A percentile compares a stretch with the other conserved stretches of the same genome.
phyloP scores from a whole-genome alignment of 92 coral and sea anemone genomes.

The Montipora capitata region DNA sequence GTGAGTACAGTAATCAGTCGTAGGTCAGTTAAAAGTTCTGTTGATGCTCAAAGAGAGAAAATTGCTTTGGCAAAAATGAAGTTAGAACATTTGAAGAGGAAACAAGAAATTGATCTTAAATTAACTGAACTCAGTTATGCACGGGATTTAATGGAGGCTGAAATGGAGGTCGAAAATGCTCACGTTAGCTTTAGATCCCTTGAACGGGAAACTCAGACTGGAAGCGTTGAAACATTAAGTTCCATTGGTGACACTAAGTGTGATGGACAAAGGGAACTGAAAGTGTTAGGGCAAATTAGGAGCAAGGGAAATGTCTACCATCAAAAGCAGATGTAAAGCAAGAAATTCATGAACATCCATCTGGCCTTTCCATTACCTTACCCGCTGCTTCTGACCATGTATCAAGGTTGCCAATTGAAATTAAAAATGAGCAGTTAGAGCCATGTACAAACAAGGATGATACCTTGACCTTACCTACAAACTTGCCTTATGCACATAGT shows the following conservation, averaged over 20 bases:
- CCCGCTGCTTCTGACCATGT: conserved; percentile 9
- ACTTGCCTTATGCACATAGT: neutral
- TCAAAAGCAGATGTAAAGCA: neutral
- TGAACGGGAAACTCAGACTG: neutral
- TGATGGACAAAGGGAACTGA: neutral
- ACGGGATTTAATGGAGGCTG: conserved; percentile 40
- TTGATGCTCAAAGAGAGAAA: conserved; percentile 40
- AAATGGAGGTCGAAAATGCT: conserved; percentile 39
- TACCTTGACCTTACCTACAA: neutral
- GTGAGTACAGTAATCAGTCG: conserved; percentile 47
- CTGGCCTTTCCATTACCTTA: neutral
- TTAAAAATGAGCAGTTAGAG: neutral
- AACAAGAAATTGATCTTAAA: conserved; percentile 35
- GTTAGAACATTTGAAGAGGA: conserved; percentile 44
- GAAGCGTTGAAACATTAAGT: neutral
- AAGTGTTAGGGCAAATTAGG: neutral
- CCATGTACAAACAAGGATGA: neutral
- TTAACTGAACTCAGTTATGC: conserved; percentile 28
- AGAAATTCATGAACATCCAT: neutral
- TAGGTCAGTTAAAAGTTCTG: conserved; percentile 6
- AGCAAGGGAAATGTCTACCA: neutral
- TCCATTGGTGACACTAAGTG: neutral
- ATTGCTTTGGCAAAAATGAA: conserved; percentile 42
- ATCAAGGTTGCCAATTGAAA: neutral
- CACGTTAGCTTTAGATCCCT: conserved; percentile 27